Conservation (phyloP, 1,140 invertebrate species). For the Ceratosolen solmsi region DNA sequence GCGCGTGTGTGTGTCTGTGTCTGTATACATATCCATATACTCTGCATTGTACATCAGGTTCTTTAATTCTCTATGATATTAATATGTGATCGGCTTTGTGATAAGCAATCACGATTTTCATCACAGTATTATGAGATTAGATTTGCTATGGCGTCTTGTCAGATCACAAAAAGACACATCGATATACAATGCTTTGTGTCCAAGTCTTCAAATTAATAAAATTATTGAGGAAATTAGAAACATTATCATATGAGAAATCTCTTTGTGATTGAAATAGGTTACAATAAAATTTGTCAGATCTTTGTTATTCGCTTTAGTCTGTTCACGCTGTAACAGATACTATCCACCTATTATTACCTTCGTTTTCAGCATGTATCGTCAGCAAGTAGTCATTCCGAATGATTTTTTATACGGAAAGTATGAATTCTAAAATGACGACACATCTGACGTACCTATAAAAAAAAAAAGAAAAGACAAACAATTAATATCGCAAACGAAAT, state of each 20-base stretch:
- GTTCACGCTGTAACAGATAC: slow-evolving; percentile 47
- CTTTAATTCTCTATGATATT: not conserved
- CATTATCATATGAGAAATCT: slow-evolving; percentile 22
- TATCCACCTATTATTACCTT: slow-evolving; percentile 54
- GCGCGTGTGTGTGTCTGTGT: too few species aligned
- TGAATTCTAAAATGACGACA: slow-evolving; percentile 82
- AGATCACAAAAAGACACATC: slow-evolving; percentile 37
- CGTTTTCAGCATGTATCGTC: slow-evolving; percentile 74
- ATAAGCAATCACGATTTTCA: slow-evolving; percentile 51
- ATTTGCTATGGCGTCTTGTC: slow-evolving; percentile 33
- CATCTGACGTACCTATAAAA: slow-evolving; percentile 80
- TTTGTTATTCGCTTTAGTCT: slow-evolving; percentile 56
- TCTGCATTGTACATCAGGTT: slow-evolving; percentile 17
- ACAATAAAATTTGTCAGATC: slow-evolving; percentile 59
- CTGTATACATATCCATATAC: not conserved
- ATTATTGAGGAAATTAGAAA: not conserved
- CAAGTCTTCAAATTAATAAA: slow-evolving; percentile 12
- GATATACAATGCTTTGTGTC: slow-evolving; percentile 3
- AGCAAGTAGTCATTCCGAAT: slow-evolving; percentile 77
- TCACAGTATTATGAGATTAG: slow-evolving; percentile 54
- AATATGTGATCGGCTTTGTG: not conserved
- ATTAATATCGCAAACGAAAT: too few species aligned
- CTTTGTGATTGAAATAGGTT: slow-evolving; percentile 45
- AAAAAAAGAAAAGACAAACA: not conserved
- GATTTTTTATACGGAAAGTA: slow-evolving; percentile 78